Evolutionary conservation across 2,888 invertebrate genomes (phyloP).

Genomic region (Drosophila gaucha): DNA sequence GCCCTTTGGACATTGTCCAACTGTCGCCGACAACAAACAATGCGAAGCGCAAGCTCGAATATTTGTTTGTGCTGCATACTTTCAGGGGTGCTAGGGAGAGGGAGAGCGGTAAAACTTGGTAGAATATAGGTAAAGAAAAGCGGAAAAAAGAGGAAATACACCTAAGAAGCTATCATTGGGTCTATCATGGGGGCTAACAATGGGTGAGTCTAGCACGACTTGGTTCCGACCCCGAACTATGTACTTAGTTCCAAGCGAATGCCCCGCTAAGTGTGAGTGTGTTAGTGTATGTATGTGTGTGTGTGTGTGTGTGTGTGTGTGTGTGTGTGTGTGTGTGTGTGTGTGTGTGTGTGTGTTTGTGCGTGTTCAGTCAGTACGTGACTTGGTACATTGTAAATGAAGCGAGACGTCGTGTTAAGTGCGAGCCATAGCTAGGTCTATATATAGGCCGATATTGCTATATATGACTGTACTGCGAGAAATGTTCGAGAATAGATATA

Average conservation of each 20-base stretch:
- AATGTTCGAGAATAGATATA: neutral
- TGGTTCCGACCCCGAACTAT: neutral
- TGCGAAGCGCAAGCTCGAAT: constrained; percentile 8
- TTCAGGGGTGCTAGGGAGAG: constrained; percentile 7
- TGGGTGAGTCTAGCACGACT: neutral
- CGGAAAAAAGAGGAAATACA: neutral
- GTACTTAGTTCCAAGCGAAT: constrained; percentile 1
- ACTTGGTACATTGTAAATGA: constrained; percentile 22
- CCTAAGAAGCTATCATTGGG: constrained; percentile 10
- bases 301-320: neutral
- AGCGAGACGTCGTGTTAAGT: constrained; percentile 4
- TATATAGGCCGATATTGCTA: constrained; percentile 1
- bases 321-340: neutral
- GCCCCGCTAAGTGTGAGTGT: neutral
- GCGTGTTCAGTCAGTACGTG: constrained; percentile 29
- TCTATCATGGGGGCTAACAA: constrained; percentile 13
- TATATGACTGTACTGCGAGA: neutral
- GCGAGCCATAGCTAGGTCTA: neutral
- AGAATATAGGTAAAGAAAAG: too few relatives aligned
- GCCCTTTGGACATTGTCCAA: constrained; percentile 4
- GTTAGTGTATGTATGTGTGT: neutral
- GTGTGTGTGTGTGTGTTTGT: neutral
- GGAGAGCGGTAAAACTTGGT: neutral
- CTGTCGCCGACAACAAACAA: constrained; percentile 1
- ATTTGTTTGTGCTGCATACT: constrained; percentile 31